Evolutionary conservation across 2,888 invertebrate genomes (phyloP).

Genomic region (Apotomis turbidana): DNA sequence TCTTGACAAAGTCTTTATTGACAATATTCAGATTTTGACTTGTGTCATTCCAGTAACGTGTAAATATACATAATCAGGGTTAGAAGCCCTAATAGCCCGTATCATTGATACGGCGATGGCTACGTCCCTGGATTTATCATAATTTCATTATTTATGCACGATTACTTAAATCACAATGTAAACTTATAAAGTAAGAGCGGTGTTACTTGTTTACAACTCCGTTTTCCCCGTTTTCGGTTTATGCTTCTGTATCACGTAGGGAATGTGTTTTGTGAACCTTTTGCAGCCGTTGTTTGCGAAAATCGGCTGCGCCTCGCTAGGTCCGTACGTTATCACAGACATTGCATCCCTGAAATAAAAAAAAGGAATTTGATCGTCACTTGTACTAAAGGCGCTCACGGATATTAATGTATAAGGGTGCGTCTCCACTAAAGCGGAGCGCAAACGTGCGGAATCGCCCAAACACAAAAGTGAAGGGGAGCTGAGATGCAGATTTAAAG

Average conservation of each 20-base stretch:
- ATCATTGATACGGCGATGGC: too few relatives aligned
- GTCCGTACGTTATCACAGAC: constrained; percentile 88
- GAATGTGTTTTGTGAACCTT: constrained; percentile 91
- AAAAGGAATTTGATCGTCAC: too few relatives aligned
- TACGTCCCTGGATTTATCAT: neutral
- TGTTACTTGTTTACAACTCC: constrained; percentile 42
- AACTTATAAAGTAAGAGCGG: constrained; percentile 32
- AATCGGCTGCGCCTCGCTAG: constrained; percentile 88
- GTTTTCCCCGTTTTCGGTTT: constrained; percentile 49
- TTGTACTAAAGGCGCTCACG: neutral
- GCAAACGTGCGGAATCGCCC: too few relatives aligned
- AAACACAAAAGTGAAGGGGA: too few relatives aligned
- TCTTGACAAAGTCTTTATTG: too few relatives aligned
- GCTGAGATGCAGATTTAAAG: too few relatives aligned
- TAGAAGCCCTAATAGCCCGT: too few relatives aligned
- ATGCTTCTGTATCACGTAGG: constrained; percentile 75
- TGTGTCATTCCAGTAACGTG: too few relatives aligned
- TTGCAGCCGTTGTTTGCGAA: constrained; percentile 96
- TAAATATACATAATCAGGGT: too few relatives aligned
- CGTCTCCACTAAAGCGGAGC: too few relatives aligned
- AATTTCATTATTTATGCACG: constrained; percentile 17
- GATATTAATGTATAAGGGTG: too few relatives aligned
- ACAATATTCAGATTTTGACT: too few relatives aligned
- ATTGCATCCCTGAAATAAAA: constrained; percentile 83
- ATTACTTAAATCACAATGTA: neutral